A percentile compares a stretch with the other conserved stretches of the same genome.
These are phyloP conservation scores for Drosophila virilis DNA, from an alignment of 1,140 invertebrate species.

Conservation along the genomic window DNA sequence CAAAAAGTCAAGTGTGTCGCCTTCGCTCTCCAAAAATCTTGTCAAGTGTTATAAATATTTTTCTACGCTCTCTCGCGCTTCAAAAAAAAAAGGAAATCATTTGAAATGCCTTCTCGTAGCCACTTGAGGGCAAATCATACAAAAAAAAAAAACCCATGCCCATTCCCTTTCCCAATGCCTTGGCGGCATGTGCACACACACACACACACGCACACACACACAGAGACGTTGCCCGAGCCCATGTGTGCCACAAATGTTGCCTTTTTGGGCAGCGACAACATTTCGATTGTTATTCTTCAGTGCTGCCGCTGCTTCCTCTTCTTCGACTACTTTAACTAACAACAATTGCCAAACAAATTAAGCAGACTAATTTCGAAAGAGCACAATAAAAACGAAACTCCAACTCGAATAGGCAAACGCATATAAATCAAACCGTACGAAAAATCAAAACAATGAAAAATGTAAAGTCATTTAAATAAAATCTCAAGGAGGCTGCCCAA, in stretches of 20 bases:
- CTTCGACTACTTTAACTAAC: conserved; percentile 17
- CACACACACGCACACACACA: too few species aligned
- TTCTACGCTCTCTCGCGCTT: conserved; percentile 53
- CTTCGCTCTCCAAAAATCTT: conserved; percentile 59
- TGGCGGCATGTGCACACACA: conserved; percentile 21
- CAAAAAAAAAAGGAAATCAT: conserved; percentile 53
- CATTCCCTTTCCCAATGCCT: conserved; percentile 17
- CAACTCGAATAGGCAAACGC: conserved; percentile 34
- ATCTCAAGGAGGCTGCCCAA: not conserved
- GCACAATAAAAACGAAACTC: conserved; percentile 53
- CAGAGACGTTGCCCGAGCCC: not conserved
- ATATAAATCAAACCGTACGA: conserved; percentile 51
- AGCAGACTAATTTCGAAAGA: conserved; percentile 61
- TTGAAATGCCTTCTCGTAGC: conserved; percentile 59
- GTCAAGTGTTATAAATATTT: conserved; percentile 82
- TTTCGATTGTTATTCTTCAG: conserved; percentile 34
- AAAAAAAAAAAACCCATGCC: not conserved
- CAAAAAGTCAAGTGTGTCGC: conserved; percentile 65
- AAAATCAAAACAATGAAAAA: conserved; percentile 60
- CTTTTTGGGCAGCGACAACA: conserved; percentile 52
- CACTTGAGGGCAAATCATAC: conserved; percentile 60
- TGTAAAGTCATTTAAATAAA: conserved; percentile 31
- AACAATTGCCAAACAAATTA: conserved; percentile 54
- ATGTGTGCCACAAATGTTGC: conserved; percentile 78
- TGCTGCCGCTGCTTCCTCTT: conserved; percentile 10